Evolutionary conservation across 2,888 invertebrate genomes (phyloP), one percentile per base, ranked within the genome.

Genomic region (Gastracanthus pulcherrimus): DNA sequence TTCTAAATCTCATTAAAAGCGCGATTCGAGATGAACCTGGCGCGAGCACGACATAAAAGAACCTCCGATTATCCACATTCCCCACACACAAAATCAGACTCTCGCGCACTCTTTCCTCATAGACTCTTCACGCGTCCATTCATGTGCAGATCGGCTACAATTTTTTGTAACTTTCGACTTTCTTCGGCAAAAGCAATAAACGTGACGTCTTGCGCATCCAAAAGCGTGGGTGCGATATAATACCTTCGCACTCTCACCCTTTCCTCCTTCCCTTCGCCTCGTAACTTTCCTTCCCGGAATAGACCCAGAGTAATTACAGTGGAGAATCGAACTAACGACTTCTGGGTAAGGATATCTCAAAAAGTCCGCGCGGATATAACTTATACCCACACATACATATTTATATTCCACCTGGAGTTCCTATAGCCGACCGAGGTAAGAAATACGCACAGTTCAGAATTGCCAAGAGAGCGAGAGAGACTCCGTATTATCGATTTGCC

Each of bases 241-340:
- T 45, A 45, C 45, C n/a, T n/a, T 1, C 45, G 45, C 48, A 26
- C 16, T 51, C 26, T 64, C 51, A 29, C 26, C 38, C 51, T n/a
- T 64, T 66, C 29, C 13, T 38, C 41, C n/a, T n/a, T n/a, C 26
- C 38, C 51, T n/a, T 64, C 51, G n/a, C 13, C 36, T 29, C n/a
- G 7, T 29, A 60, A n/a, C 31, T 19, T 41, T 60, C 23, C 72
- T 36, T 48, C 64, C 26, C 19, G 60, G 62, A 74, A 62, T 62
- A 62, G 72, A 51, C n/a, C 11, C 23, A 55, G 51, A 51, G 29
- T 51, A 75, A 75, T 75, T 75, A 55, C 48, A 55, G 51, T 13
- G 23, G 29, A 38, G 66, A 48, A 74, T 74, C 64, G 48, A 48
- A 64, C 64, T 74, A 48, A 74, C 64, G 74, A 74, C 74, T 74